Evolutionary conservation across 2,113 vertebrate species (phyloP), one percentile per base, ranked within the genome.

Genomic region (Pogona vitticeps): DNA sequence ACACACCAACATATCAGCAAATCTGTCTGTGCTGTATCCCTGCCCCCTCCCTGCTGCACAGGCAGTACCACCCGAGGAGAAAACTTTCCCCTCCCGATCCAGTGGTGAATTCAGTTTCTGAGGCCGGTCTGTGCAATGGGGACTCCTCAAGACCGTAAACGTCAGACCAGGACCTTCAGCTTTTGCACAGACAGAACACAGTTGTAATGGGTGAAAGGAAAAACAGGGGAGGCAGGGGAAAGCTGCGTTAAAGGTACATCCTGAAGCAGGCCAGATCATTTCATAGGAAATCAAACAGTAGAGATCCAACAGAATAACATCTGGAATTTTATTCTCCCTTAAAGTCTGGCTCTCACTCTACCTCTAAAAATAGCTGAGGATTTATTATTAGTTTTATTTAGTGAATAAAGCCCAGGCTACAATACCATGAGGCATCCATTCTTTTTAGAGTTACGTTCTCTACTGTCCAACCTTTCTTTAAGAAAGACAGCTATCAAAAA

Each of bases 1-100:
- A 85, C 93, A 92, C 59, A n/a, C 10, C 46, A 33, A 56, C n/a
- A n/a, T n/a, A n/a, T 56, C 21, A 87, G 76, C 72, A 92, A 89
- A 89, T 23, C 56, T 76, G 42, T 85, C 67, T 84, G 80, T 73
- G 87, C 59, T 91, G 76, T 2, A 42, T 0, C 46, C 1, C n/a
- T n/a, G n/a, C n/a, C n/a, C n/a, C n/a, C n/a, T n/a, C n/a, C n/a
- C n/a, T n/a, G n/a, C n/a, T n/a, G n/a, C n/a, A n/a, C n/a, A n/a
- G n/a, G n/a, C n/a, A n/a, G n/a, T n/a, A n/a, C n/a, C n/a, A n/a
- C n/a, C n/a, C n/a, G n/a, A n/a, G n/a, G n/a, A n/a, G n/a, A n/a
- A n/a, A n/a, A n/a, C n/a, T n/a, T n/a, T n/a, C n/a, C n/a, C n/a
- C n/a, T n/a, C n/a, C n/a, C n/a, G n/a, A n/a, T n/a, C n/a, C n/a